Evolutionary conservation across 2,888 invertebrate genomes (phyloP), one percentile per base, ranked within the genome.

Genomic region (Anodontia alba): DNA sequence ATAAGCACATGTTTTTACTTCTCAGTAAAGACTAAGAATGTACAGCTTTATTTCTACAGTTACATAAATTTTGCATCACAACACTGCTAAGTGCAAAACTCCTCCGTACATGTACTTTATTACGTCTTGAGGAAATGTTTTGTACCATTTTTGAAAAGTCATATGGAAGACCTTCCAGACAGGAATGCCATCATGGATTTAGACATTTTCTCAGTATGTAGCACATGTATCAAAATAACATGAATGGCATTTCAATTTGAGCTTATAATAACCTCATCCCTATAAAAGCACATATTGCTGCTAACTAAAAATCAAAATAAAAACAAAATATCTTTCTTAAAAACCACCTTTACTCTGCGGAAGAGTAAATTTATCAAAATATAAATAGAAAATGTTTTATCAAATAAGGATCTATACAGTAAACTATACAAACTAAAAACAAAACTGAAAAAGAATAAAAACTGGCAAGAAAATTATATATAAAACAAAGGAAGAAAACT

Each of bases 351-450:
- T 43, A 69, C 70, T 54, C 46, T 29, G 51, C 66, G 46, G 72
- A 66, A 67, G 62, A 62, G 62, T 62, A 62, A 62, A 62, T 62
- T 71, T 81, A 81, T 81, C 73, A 84, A 84, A 84, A 79, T 76
- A 79, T 84, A 83, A 80, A 84, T 84, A 84, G 78, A 84, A 76
- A 57, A 84, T 70, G 38, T 38, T 77, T 76, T 84, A 84, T 81
- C 70, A 79, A 83, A 84, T 76, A 83, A 75, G 33, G 26, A 23
- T 51, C 66, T 75, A 80, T 78, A 62, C 62, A 33, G 62, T 62
- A 80, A 83, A 80, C 67, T 76, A 78, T 74, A 79, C 51, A 79
- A 82, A 83, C 76, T 72, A 80, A 80, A 83, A 78, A 70, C 78
- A 83, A 83, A 77, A 73, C 67, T 46, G 70, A 73, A 77, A 75